These are phyloP conservation scores for Gonioctena quinquepunctata DNA, from an alignment of 1,140 invertebrate species.

Conservation along the genomic window DNA sequence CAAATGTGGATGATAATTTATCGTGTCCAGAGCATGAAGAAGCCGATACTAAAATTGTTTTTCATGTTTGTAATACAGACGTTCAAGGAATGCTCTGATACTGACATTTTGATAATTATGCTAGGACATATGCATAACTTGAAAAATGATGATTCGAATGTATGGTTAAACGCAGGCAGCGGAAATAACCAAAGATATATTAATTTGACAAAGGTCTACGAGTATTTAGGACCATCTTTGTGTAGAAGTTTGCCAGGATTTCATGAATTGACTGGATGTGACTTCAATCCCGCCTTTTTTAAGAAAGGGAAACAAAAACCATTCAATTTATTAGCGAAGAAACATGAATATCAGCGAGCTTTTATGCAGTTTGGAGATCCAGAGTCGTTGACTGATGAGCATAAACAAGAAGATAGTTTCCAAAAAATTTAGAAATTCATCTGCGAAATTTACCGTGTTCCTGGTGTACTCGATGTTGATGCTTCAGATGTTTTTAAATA, in stretches of 20 bases:
- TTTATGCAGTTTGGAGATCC: too few relatives aligned
- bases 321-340: too few relatives aligned
- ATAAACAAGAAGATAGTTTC: too few relatives aligned
- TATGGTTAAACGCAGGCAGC: neutral
- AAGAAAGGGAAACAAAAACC: conserved; percentile 42
- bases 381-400: too few relatives aligned
- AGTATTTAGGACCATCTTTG: neutral
- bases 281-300: conserved; percentile 5
- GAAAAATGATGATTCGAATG: neutral
- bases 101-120: neutral
- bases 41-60: neutral
- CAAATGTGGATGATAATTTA: neutral
- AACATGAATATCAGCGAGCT: too few relatives aligned
- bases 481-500: too few relatives aligned
- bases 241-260: neutral
- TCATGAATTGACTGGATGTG: neutral
- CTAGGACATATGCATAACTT: neutral
- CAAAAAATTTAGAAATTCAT: too few relatives aligned
- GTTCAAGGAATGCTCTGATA: neutral
- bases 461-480: too few relatives aligned
- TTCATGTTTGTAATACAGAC: neutral
- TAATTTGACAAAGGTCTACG: neutral
- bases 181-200: neutral
- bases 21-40: neutral
- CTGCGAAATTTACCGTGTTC: too few relatives aligned